These are phyloP conservation scores for Bryconaethiops microstoma DNA, from an alignment of 2,797 vertebrate species.

Conservation along the genomic window DNA sequence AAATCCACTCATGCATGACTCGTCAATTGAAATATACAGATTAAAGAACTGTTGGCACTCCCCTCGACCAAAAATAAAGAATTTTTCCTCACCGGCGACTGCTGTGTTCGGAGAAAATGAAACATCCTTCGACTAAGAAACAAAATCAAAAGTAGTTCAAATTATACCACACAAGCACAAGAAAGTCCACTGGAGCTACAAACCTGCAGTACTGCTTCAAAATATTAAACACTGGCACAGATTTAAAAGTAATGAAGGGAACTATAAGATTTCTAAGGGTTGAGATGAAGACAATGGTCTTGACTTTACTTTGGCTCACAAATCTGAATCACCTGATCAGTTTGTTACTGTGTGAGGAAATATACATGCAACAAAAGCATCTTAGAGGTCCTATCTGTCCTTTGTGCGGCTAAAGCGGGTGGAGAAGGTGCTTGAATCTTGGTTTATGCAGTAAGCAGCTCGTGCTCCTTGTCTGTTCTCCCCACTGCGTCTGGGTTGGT, in stretches of 20 bases:
- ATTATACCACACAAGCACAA: background rate
- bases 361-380: slow-evolving; percentile 4
- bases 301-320: background rate
- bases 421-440: background rate
- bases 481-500: slow-evolving; percentile 90
- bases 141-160: background rate
- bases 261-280: background rate
- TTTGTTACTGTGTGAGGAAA: background rate
- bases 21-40: background rate
- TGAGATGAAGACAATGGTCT: background rate
- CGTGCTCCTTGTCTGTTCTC: slow-evolving; percentile 86
- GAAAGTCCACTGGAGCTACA: background rate
- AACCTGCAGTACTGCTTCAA: background rate
- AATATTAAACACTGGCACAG: background rate
- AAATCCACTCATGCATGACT: background rate
- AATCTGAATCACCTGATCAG: background rate
- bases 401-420: background rate
- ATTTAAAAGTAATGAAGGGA: background rate
- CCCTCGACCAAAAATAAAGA: background rate
- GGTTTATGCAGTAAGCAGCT: slow-evolving; percentile 89
- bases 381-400: background rate
- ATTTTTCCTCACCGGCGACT: no score
- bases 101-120: background rate
- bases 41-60: background rate
- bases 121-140: background rate